Conservation (phyloP, 2,113 vertebrate species). For the Salvelinus alpinus region DNA sequence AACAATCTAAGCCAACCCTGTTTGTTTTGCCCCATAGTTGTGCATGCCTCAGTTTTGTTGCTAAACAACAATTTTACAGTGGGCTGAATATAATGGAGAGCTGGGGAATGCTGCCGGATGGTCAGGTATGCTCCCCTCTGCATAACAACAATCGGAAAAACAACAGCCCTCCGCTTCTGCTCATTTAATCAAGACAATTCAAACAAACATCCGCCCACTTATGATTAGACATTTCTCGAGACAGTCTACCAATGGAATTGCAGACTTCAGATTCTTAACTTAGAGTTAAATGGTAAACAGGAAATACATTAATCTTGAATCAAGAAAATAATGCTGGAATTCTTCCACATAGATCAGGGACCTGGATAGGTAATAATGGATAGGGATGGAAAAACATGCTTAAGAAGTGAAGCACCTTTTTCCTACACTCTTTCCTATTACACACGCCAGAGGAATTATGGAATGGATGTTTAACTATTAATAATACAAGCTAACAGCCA, state of each 20-base stretch:
- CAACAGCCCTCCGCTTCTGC: constrained; percentile 26
- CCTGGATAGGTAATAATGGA: constrained; percentile 43
- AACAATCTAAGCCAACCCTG: too few species aligned
- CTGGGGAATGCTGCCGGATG: constrained; percentile 38
- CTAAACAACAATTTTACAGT: constrained; percentile 30
- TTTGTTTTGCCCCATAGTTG: too few species aligned
- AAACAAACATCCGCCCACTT: constrained; percentile 69
- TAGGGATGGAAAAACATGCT: constrained; percentile 29
- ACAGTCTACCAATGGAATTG: constrained; percentile 52
- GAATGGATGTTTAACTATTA: constrained; percentile 57
- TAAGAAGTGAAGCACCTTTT: constrained; percentile 17
- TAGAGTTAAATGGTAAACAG: constrained; percentile 70
- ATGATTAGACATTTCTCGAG: not conserved
- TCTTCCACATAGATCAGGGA: constrained; percentile 44
- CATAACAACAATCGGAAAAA: constrained; percentile 30
- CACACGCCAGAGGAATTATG: constrained; percentile 29
- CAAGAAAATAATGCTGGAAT: constrained; percentile 57
- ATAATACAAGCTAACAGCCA: constrained; percentile 58
- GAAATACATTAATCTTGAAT: constrained; percentile 63
- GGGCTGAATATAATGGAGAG: constrained; percentile 37
- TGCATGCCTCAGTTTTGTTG: too few species aligned
- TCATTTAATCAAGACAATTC: constrained; percentile 47
- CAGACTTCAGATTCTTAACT: constrained; percentile 53
- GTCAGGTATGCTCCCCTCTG: constrained; percentile 23
- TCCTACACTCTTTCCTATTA: constrained; percentile 25